Evolutionary conservation across 2,888 invertebrate species (phyloP), one percentile per base, ranked within the genome.

Genomic region (Seira sanloemensis): DNA sequence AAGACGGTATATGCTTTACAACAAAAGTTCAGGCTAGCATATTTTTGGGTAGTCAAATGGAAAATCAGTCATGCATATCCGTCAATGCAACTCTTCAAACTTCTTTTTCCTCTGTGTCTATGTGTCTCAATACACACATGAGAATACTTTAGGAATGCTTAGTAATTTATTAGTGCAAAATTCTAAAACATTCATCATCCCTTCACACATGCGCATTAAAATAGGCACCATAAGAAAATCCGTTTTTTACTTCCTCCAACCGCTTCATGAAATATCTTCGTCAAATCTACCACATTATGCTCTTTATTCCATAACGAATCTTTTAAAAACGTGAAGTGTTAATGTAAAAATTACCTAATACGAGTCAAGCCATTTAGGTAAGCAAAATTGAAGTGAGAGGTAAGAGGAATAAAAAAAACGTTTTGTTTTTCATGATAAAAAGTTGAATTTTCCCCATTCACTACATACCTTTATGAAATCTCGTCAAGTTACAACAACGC

Each of bases 81-180:
- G n/a, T 58, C n/a, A 58, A 58, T 58, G 58, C 58, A 58, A 58
- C 58, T n/a, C n/a, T 58, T 58, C 5, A 58, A 58, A 58, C 58
- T 4, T n/a, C n/a, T 58, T 58, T 58, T 37, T 37, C 37, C 12
- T 5, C 12, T 37, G 5, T 37, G 12, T 12, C 37, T 37, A 9
- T 12, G 5, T 12, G 5, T 37, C 37, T 5, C 37, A 5, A 37
- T 37, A 37, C 37, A 37, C 5, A 37, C 5, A 5, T 37, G 12
- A 5, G 12, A 9, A 37, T 9, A 9, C 5, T 37, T 37, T 37
- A 12, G 12, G 12, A 37, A 37, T 37, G 37, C 12, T 37, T 5
- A 58, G 18, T 58, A 37, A 37, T 37, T 37, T 4, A 37, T 37
- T 37, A 37, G 58, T 18, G 58, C n/a, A 18, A 58, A 58, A 58